phyloP scores from a whole-genome alignment of 2,888 invertebrate species.

The Colostygia pectinataria region DNA sequence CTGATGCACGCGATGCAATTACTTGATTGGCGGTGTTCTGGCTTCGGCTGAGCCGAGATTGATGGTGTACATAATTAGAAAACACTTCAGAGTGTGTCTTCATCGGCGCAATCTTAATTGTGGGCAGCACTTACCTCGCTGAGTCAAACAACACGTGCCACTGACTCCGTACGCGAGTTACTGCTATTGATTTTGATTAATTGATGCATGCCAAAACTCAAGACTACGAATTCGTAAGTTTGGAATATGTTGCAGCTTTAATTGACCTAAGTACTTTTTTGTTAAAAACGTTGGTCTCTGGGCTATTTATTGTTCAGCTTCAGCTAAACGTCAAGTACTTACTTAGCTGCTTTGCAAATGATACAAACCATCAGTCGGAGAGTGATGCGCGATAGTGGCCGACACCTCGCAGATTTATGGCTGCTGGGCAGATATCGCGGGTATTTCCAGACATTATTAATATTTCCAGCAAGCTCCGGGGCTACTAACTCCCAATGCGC shows the following conservation, averaged over 20 bases:
- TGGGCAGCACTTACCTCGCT: conserved; percentile 77
- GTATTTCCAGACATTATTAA: conserved; percentile 74
- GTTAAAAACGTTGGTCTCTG: too few species aligned
- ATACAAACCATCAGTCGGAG: conserved; percentile 78
- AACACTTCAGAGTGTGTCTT: conserved; percentile 82
- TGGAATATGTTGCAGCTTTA: neutral
- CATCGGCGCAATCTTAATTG: conserved; percentile 79
- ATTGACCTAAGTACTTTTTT: too few species aligned
- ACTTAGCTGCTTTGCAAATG: conserved; percentile 77
- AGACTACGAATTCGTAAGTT: neutral
- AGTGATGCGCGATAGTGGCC: conserved; percentile 73
- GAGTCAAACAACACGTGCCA: conserved; percentile 75
- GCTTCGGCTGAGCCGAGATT: conserved; percentile 72
- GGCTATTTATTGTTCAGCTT: too few species aligned
- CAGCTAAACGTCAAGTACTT: conserved; percentile 53
- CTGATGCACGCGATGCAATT: conserved; percentile 83
- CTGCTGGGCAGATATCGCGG: conserved; percentile 59
- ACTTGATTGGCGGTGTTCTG: conserved; percentile 82
- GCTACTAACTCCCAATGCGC: conserved; percentile 72
- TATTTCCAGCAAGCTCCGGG: conserved; percentile 67
- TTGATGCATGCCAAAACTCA: conserved; percentile 43
- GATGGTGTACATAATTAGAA: conserved; percentile 82
- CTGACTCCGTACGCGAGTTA: conserved; percentile 38
- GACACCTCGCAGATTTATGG: conserved; percentile 78
- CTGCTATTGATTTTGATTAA: conserved; percentile 44